These are phyloP conservation scores for Gari tellinella DNA, from an alignment of 2,888 invertebrate species.

Conservation along the genomic window DNA sequence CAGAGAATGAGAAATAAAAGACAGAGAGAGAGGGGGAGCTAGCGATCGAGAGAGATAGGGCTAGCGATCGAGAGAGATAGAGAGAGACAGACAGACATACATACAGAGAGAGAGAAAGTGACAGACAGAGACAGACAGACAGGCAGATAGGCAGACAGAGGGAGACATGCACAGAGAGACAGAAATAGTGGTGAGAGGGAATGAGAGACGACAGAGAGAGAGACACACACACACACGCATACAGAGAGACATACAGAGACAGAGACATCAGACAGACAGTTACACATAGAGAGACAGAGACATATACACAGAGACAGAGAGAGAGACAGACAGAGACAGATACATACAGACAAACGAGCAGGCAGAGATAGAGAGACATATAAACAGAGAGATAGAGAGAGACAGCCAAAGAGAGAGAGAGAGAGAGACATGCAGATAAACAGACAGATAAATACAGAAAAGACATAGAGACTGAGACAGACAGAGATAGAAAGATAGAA, in stretches of 20 bases:
- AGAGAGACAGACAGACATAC: too few relatives aligned
- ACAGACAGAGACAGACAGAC: too few relatives aligned
- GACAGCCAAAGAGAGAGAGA: not conserved
- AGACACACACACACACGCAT: not conserved
- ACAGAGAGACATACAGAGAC: not conserved
- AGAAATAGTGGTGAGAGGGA: not conserved
- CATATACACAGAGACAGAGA: not conserved
- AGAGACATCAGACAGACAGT: not conserved
- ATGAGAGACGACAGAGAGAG: not conserved
- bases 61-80: too few relatives aligned
- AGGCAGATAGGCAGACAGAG: not conserved
- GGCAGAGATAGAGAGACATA: not conserved
- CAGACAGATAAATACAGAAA: too few relatives aligned
- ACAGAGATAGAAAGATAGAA: not conserved
- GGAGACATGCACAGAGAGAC: not conserved
- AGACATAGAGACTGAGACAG: not conserved
- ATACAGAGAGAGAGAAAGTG: too few relatives aligned
- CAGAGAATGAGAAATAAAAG: not conserved
- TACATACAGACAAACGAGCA: not conserved
- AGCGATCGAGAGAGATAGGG: constrained; percentile 1
- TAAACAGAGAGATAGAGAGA: constrained; percentile 1
- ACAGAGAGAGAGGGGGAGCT: not conserved
- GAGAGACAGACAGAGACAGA: constrained; percentile 1
- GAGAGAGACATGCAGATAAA: not conserved
- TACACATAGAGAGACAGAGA: not conserved